These are phyloP conservation scores for Tachystola acroxantha DNA, from an alignment of 2,888 invertebrate species.

Conservation along the genomic window DNA sequence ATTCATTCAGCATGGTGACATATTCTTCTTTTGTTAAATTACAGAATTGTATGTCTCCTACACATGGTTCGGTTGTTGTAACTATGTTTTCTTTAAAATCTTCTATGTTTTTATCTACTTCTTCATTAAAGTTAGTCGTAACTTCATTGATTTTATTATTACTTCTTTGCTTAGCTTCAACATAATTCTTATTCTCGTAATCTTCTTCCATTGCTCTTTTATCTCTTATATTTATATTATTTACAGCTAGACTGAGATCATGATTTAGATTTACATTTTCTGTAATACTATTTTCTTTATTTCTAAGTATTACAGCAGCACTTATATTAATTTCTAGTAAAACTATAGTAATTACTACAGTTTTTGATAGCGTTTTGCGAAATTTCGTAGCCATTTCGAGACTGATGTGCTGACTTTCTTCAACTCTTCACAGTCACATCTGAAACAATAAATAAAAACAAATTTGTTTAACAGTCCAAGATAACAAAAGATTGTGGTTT, in stretches of 20 bases:
- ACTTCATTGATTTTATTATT: constrained; percentile 12
- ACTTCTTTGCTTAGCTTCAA: neutral
- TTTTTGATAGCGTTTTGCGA: neutral
- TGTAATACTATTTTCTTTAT: neutral
- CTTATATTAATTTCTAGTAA: constrained; percentile 6
- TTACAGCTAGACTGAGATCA: neutral
- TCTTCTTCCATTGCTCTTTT: constrained; percentile 9
- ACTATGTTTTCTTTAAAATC: constrained; percentile 10
- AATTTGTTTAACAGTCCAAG: no score
- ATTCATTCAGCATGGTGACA: constrained; percentile 76
- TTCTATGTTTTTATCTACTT: neutral
- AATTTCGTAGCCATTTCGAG: neutral
- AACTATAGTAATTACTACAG: constrained; percentile 9
- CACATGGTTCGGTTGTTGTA: constrained; percentile 38
- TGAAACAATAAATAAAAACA: no score
- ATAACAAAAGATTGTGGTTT: no score
- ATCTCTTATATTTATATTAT: neutral
- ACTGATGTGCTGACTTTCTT: no score
- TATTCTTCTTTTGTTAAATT: constrained; percentile 79
- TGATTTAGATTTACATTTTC: neutral
- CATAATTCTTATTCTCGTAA: neutral
- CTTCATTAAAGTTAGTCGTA: no score
- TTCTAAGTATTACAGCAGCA: constrained; percentile 2
- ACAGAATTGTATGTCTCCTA: constrained; percentile 62
- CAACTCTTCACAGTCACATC: no score